Evolutionary conservation across 1,140 invertebrate genomes (phyloP), one percentile per base, ranked within the genome.

Genomic region (Adoxophyes honmai): DNA sequence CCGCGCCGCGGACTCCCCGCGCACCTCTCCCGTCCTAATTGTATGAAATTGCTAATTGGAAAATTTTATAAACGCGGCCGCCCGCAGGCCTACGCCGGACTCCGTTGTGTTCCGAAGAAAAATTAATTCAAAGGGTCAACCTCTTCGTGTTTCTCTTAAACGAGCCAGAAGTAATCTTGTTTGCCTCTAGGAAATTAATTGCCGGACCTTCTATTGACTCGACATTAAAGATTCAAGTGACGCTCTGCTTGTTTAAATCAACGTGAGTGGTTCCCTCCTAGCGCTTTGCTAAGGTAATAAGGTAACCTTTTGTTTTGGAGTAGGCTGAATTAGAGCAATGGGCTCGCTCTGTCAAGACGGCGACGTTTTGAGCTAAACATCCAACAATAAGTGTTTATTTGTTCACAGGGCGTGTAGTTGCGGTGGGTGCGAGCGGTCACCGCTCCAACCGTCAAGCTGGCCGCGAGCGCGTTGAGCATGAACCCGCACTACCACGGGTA

Each of bases 401-500:
- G 59, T 68, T 62, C n/a, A n/a, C 81, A 86, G 83, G 85, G 83
- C 85, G 81, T 85, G 81, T 86, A 83, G 78, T 86, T 73, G 85
- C 80, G 78, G 81, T 82, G 83, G 72, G 78, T 68, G 72, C 71
- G 85, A 80, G 81, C 86, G 83, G 81, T 79, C 60, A 54, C 82
- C 86, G 81, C 82, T 80, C 78, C 84, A 88, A 81, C 85, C 87
- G 87, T 89, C 91, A 92, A 92, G 89, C 91, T 92, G 91, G 91
- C 91, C 85, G 91, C 91, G 88, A 91, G 91, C 85, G 89, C 92
- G 86, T 86, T 91, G 70, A 90, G 90, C 74, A 93, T 93, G 92
- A 93, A 93, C 92, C 92, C 92, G 84, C 92, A 93, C 86, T 93
- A 92, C 89, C 92, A 93, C 90, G 91, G 92, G 82, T 93, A 93